Conservation (phyloP, 2,888 invertebrate genomes). For the Netelia inedita region DNA sequence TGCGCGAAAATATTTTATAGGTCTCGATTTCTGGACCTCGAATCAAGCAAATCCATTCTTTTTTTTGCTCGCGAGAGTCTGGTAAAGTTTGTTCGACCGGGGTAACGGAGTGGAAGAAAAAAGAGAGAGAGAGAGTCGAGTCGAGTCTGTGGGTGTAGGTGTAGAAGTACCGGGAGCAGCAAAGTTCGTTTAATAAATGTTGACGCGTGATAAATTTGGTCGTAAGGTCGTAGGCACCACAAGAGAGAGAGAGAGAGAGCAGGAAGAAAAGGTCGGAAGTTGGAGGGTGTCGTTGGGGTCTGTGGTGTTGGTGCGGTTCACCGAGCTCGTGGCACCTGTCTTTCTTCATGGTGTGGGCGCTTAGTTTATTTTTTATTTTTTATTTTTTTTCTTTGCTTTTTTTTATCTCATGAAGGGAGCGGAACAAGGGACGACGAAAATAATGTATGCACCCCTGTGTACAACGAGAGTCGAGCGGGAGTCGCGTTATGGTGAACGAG, state of each 20-base stretch:
- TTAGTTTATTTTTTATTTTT: slow-evolving; percentile 49
- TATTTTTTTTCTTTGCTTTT: slow-evolving; percentile 28
- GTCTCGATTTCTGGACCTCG: too few relatives aligned
- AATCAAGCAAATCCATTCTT: neutral
- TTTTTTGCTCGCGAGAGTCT: neutral
- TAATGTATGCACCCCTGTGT: slow-evolving; percentile 84
- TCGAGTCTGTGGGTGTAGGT: neutral
- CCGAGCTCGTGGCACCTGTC: slow-evolving; percentile 80
- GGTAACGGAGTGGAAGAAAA: slow-evolving; percentile 19
- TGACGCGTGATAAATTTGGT: slow-evolving; percentile 79
- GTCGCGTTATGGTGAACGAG: slow-evolving; percentile 38
- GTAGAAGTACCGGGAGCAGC: neutral
- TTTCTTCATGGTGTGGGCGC: slow-evolving; percentile 81
- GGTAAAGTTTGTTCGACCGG: neutral
- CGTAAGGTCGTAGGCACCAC: slow-evolving; percentile 60
- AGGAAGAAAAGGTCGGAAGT: slow-evolving; percentile 50
- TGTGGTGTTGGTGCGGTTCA: slow-evolving; percentile 41
- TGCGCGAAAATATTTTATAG: too few relatives aligned
- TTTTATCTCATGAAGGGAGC: slow-evolving; percentile 72
- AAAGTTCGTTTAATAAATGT: slow-evolving; percentile 74
- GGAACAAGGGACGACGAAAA: slow-evolving; percentile 75
- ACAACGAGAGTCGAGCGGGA: slow-evolving; percentile 78
- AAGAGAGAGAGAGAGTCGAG: neutral
- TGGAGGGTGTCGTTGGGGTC: slow-evolving; percentile 52
- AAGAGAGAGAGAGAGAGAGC: slow-evolving; percentile 13